Evolutionary conservation across 2,888 invertebrate species (phyloP).

Genomic region (Artemia sinica): DNA sequence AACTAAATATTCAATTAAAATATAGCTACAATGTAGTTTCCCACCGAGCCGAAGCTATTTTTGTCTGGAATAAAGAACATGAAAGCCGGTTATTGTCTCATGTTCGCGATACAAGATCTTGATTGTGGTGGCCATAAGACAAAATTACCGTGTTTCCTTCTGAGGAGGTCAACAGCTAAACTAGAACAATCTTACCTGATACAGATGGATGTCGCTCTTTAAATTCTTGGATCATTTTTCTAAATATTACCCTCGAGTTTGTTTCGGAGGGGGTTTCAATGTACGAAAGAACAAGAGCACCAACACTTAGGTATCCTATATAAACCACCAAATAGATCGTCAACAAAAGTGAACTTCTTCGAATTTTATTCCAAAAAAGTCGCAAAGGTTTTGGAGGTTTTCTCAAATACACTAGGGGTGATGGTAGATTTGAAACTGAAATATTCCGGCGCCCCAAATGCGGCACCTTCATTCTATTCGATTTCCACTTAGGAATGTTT

Average conservation of each 20-base stretch:
- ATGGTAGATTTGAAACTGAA: background rate
- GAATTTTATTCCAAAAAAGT: conserved; percentile 36
- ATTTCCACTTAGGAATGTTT: conserved; percentile 5
- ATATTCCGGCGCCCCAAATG: background rate
- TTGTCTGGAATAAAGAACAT: no score
- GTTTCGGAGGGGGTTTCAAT: conserved; percentile 47
- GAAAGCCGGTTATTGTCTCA: no score
- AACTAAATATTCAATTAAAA: no score
- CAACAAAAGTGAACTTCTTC: conserved; percentile 40
- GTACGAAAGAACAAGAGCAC: conserved; percentile 47
- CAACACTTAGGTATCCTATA: conserved; percentile 43
- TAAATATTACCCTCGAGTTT: conserved; percentile 37
- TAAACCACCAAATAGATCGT: conserved; percentile 42
- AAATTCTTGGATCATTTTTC: conserved; percentile 40
- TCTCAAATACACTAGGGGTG: background rate
- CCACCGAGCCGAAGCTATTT: no score
- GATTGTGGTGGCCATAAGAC: no score
- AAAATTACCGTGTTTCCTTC: no score
- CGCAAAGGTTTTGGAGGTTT: conserved; percentile 9
- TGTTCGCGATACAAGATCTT: no score
- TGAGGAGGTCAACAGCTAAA: no score
- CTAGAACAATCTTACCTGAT: conserved; percentile 36
- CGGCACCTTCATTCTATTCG: background rate
- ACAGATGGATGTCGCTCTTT: conserved; percentile 42
- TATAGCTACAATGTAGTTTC: no score